Conservation (phyloP, 2,113 vertebrate genomes). For the Phylloscopus whistleri region DNA sequence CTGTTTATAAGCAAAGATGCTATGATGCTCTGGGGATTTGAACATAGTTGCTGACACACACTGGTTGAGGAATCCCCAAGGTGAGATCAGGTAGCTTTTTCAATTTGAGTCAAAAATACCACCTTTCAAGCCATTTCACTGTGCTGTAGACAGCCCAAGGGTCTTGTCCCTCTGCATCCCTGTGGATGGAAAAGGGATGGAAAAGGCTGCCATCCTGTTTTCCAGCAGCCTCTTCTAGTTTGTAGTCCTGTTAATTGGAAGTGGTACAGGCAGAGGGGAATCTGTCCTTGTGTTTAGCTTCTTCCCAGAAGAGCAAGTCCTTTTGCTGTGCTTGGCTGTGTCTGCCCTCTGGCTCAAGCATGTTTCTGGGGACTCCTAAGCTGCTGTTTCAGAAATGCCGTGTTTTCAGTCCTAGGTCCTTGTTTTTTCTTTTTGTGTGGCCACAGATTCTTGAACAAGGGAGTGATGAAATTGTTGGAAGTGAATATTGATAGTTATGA, state of each 20-base stretch:
- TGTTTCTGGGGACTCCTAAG: not conserved
- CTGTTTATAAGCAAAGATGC: not conserved
- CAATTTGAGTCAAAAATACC: not conserved
- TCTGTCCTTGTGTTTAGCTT: not conserved
- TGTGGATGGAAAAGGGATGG: not conserved
- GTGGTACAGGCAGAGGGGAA: not conserved
- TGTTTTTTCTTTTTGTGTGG: not conserved
- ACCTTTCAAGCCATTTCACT: not conserved
- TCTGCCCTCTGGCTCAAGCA: not conserved
- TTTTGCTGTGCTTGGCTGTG: not conserved
- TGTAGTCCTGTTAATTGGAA: not conserved
- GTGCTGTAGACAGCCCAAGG: not conserved
- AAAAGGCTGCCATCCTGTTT: not conserved
- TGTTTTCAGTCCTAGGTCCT: not conserved
- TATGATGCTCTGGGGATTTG: not conserved
- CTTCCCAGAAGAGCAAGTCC: not conserved
- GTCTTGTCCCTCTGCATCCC: not conserved
- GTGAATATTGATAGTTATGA: not conserved
- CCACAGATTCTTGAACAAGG: not conserved
- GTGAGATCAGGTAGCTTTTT: not conserved
- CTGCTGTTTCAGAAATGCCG: not conserved
- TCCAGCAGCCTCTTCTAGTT: not conserved
- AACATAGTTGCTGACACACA: not conserved
- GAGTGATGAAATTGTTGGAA: not conserved
- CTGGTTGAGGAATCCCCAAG: not conserved